phyloP scores from a whole-genome alignment of 2,888 invertebrate species.

The Drosophila yooni region DNA sequence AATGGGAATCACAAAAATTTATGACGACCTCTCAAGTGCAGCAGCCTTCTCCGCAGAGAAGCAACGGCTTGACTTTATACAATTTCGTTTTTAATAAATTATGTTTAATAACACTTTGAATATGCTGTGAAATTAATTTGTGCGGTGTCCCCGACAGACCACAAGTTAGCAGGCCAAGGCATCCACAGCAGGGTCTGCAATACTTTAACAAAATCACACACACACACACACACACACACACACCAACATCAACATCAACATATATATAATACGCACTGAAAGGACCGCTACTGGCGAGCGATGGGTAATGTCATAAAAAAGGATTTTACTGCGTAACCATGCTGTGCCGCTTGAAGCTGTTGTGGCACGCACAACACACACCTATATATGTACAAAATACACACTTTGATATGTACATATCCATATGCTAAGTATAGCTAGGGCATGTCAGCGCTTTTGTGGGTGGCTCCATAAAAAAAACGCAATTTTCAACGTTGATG shows the following conservation, averaged over 20 bases:
- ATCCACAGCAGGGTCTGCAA: slow-evolving; percentile 40
- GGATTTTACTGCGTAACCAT: slow-evolving; percentile 76
- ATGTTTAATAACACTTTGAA: slow-evolving; percentile 82
- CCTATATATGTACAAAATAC: slow-evolving; percentile 3
- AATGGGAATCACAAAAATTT: slow-evolving; percentile 70
- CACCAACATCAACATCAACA: background rate
- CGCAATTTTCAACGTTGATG: slow-evolving; percentile 81
- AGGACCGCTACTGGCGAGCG: slow-evolving; percentile 39
- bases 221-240: slow-evolving; percentile 11
- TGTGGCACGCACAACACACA: slow-evolving; percentile 48
- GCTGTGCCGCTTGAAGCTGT: slow-evolving; percentile 68
- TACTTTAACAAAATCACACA: slow-evolving; percentile 13
- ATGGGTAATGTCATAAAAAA: slow-evolving; percentile 74
- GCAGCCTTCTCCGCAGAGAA: slow-evolving; percentile 15
- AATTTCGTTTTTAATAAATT: slow-evolving; percentile 82
- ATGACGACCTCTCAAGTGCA: slow-evolving; percentile 63
- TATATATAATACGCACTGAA: slow-evolving; percentile 15
- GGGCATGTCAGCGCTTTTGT: slow-evolving; percentile 70
- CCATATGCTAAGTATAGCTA: slow-evolving; percentile 63
- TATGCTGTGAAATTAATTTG: slow-evolving; percentile 81
- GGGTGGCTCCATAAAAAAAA: slow-evolving; percentile 71
- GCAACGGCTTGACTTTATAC: slow-evolving; percentile 66
- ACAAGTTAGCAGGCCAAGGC: slow-evolving; percentile 47
- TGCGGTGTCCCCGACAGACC: slow-evolving; percentile 58
- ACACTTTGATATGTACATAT: slow-evolving; percentile 32